Base-by-base conservation (phyloP, 2,888 invertebrate species). In the Dione vanillae region DNA sequence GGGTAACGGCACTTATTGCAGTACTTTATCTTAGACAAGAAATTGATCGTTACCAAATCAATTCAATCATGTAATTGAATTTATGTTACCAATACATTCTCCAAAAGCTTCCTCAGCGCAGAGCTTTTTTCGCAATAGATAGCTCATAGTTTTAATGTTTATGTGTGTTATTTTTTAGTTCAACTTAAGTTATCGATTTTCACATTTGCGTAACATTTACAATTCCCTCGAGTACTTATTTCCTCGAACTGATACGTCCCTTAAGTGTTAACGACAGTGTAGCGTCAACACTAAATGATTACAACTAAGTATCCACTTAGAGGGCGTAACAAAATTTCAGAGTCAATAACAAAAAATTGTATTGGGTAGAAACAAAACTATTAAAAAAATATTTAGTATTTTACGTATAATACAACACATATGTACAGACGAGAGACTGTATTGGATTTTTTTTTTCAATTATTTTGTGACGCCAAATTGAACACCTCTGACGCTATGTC, bases 211-310 rank as follows among this genome's bases (percentile, higher is more conserved):
- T 6, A 47, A 47, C 49, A 64, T 14, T 14, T 14, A 49, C 16
- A 56, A 65, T 20, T 37, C 67, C 61, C 70, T 70, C 16, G 65
- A 72, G 74, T 61, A 65, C 69, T 67, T 65, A 65, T 69, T 72
- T 74, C 72, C 65, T 71, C 56, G 66, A 61, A 72, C 43, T 65
- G 59, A 70, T 71, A 65, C 71, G 69, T 69, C 61, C 67, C 74
- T 69, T 72, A 69, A 74, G 70, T 70, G 75, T 20, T 45, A 65
- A 56, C 56, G 40, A 58, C 72, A 72, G 70, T 68, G 51, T 59
- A 72, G 52, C 71, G 74, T 75, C 73, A 69, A 67, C 75, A 75
- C 75, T 65, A 74, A 61, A 75, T 71, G 64, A 74, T 76, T 69
- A 65, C 70, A 74, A 66, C 73, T 68, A 40, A 62, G 69, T 41